Conservation (phyloP, 2,888 invertebrate species). For the Tenthredo mesomela region DNA sequence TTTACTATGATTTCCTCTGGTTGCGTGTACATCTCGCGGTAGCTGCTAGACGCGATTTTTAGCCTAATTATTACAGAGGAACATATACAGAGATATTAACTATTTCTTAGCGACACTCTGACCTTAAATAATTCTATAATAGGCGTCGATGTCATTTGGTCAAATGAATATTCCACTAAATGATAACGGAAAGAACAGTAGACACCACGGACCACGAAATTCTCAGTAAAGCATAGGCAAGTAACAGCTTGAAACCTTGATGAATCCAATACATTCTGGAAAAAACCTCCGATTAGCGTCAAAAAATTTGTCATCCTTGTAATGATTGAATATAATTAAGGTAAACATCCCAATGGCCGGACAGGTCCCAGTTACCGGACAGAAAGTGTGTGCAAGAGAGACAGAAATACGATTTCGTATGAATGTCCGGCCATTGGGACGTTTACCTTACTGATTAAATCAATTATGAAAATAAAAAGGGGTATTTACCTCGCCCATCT, state of each 20-base stretch:
- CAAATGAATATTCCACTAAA: conserved; percentile 35
- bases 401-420: no score
- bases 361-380: no score
- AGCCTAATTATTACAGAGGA: conserved; percentile 25
- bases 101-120: background rate
- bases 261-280: conserved; percentile 75
- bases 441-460: background rate
- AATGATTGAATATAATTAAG: background rate
- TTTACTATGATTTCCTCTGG: background rate
- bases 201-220: conserved; percentile 69
- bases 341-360: no score
- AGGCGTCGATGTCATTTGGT: conserved; percentile 13
- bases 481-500: conserved; percentile 80
- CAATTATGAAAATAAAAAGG: background rate
- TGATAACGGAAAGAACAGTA: conserved; percentile 54
- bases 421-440: no score
- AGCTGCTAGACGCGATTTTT: background rate
- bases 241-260: conserved; percentile 70
- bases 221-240: conserved; percentile 68
- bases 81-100: conserved; percentile 18
- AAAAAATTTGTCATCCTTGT: background rate
- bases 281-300: background rate
- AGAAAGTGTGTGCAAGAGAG: no score
- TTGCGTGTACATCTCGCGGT: background rate
- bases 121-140: conserved; percentile 18